A percentile compares a stretch with the other conserved stretches of the same genome.
Conservation (phyloP, 1,140 invertebrate species). For the Drosophila azteca region DNA sequence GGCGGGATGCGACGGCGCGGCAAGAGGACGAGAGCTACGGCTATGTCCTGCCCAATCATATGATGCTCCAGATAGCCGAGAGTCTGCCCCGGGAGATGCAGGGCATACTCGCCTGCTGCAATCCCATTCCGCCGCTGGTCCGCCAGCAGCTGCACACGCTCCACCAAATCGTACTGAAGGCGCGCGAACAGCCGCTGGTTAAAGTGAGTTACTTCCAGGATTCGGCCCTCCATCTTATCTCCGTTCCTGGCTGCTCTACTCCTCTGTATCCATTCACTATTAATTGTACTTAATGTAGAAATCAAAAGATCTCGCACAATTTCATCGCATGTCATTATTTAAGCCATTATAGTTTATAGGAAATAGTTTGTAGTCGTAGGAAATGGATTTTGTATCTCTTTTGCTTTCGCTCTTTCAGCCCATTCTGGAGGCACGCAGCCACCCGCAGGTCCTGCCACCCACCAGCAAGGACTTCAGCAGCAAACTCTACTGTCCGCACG, state of each 20-base stretch:
- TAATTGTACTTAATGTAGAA: constrained; percentile 49
- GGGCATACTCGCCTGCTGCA: constrained; percentile 96
- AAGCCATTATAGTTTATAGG: constrained; percentile 3
- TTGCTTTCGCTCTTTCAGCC: constrained; percentile 70
- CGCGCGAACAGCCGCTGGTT: constrained; percentile 89
- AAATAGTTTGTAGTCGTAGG: background rate
- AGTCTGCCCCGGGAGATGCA: constrained; percentile 96
- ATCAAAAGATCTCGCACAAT: constrained; percentile 25
- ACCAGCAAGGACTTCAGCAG: constrained; percentile 85
- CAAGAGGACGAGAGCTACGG: constrained; percentile 95
- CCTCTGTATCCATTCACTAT: constrained; percentile 25
- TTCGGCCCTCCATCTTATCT: constrained; percentile 16
- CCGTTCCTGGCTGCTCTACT: constrained; percentile 2
- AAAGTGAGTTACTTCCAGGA: constrained; percentile 84
- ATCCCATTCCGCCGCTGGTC: constrained; percentile 95
- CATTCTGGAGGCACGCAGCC: constrained; percentile 80
- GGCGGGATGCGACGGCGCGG: constrained; percentile 94
- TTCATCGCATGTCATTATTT: background rate
- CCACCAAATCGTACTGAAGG: constrained; percentile 90
- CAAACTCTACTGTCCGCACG: constrained; percentile 88
- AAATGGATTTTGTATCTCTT: too few species aligned
- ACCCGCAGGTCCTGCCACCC: constrained; percentile 76
- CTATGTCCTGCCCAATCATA: constrained; percentile 97
- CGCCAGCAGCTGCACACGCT: constrained; percentile 90
- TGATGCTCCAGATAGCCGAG: constrained; percentile 96